Percentiles rank a stretch among this genome's conserved stretches.
phyloP scores from a whole-genome alignment of 2,113 vertebrate genomes.

The Syrmaticus mikado region DNA sequence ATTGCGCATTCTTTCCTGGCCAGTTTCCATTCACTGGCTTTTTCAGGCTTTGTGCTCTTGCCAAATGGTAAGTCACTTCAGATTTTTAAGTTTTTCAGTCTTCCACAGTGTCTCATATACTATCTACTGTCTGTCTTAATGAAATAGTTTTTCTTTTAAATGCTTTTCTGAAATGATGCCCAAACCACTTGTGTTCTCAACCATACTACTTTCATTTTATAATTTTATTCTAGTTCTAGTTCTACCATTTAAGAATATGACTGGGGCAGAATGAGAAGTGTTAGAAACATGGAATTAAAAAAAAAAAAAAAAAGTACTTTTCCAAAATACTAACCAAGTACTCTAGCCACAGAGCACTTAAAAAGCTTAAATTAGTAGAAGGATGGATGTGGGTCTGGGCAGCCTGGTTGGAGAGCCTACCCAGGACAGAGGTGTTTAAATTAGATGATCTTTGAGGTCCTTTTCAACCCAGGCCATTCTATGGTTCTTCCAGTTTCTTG shows the following conservation, averaged over 20 bases:
- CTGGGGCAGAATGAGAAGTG: constrained; percentile 47
- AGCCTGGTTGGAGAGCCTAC: no score
- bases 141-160: constrained; percentile 34
- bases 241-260: constrained; percentile 37
- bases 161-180: constrained; percentile 67
- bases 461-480: no score
- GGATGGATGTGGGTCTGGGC: no score
- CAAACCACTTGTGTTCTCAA: constrained; percentile 14
- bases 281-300: constrained; percentile 61
- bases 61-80: constrained; percentile 43
- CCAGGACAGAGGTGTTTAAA: no score
- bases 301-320: background rate
- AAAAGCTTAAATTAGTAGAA: constrained; percentile 2
- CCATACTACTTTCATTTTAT: background rate
- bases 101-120: constrained; percentile 12
- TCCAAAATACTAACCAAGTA: constrained; percentile 3
- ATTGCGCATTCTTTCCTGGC: background rate
- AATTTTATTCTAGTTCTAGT: background rate
- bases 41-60: constrained; percentile 20
- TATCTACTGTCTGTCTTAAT: constrained; percentile 41
- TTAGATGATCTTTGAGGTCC: no score
- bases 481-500: no score
- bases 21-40: background rate
- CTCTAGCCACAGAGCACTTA: background rate
- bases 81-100: constrained; percentile 44